These are phyloP conservation scores for Oostethus manadensis DNA, from an alignment of 2,113 vertebrate species.

Conservation along the genomic window DNA sequence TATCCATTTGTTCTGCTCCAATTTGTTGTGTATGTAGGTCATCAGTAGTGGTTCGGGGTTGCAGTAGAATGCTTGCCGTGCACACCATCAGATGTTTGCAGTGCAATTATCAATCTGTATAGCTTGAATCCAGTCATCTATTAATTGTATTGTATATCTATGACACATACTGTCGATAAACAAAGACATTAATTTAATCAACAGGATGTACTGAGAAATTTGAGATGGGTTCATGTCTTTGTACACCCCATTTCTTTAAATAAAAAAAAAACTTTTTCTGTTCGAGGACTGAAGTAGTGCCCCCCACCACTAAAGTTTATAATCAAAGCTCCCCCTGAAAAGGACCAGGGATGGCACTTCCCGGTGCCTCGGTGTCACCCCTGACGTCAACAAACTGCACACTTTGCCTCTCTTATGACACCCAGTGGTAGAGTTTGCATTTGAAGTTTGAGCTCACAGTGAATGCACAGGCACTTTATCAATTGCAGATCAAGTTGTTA, in stretches of 20 bases:
- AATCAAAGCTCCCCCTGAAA: neutral
- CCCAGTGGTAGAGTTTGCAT: slow-evolving; percentile 43
- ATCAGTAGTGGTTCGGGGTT: slow-evolving; percentile 45
- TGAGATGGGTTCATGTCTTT: neutral
- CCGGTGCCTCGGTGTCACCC: neutral
- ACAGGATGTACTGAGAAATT: neutral
- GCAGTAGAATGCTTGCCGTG: slow-evolving; percentile 23
- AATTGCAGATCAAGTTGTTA: neutral
- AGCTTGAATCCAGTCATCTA: neutral
- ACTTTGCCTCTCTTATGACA: slow-evolving; percentile 44
- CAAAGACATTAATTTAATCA: neutral
- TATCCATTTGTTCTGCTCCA: slow-evolving; percentile 65
- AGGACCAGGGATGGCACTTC: neutral
- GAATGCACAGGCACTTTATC: neutral
- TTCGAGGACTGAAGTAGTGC: too few relatives aligned
- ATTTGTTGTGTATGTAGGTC: slow-evolving; percentile 65
- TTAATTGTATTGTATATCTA: neutral
- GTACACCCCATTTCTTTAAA: too few relatives aligned
- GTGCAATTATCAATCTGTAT: slow-evolving; percentile 2
- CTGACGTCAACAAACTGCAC: neutral
- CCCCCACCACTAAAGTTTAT: too few relatives aligned
- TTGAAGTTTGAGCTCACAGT: neutral
- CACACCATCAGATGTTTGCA: slow-evolving; percentile 4
- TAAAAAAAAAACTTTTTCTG: too few relatives aligned
- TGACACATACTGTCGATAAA: neutral